These are phyloP conservation scores for Xylocampa areola DNA, from an alignment of 2,888 invertebrate genomes.

Conservation along the genomic window DNA sequence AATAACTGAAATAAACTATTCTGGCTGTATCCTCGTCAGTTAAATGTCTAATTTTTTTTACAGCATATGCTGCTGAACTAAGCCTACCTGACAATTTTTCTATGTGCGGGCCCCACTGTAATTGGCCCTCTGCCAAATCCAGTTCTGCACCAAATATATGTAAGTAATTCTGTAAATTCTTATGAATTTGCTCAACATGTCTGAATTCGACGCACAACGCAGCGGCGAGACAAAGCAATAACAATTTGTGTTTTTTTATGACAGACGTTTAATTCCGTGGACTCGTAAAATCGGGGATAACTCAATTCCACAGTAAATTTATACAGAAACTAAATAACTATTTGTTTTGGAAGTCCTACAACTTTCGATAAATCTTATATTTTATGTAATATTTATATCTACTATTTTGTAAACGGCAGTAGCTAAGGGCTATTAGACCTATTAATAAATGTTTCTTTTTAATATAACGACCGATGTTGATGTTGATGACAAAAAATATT, in stretches of 20 bases:
- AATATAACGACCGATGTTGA: conserved; percentile 27
- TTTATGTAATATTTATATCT: conserved; percentile 34
- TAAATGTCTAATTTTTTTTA: too few relatives aligned
- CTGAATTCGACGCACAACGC: conserved; percentile 63
- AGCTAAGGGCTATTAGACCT: conserved; percentile 39
- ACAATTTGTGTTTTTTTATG: conserved; percentile 63
- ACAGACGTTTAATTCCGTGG: conserved; percentile 59
- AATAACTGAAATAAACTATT: too few relatives aligned
- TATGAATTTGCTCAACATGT: conserved; percentile 73
- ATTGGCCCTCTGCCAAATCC: conserved; percentile 78
- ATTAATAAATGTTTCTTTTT: conserved; percentile 39
- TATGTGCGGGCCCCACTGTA: too few relatives aligned
- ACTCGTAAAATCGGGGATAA: conserved; percentile 62
- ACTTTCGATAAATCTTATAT: conserved; percentile 40
- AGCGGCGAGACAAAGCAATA: conserved; percentile 65
- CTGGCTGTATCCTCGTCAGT: too few relatives aligned
- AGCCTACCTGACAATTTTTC: too few relatives aligned
- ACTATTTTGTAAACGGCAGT: conserved; percentile 25
- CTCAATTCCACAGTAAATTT: conserved; percentile 58
- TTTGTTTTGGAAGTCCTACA: conserved; percentile 29
- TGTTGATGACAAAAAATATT: conserved; percentile 39
- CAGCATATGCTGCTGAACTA: too few relatives aligned
- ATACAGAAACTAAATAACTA: conserved; percentile 50
- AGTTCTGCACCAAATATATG: conserved; percentile 73
- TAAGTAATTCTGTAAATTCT: conserved; percentile 70